phyloP scores from a whole-genome alignment of 2,888 invertebrate species.

The Orthosia cruda region DNA sequence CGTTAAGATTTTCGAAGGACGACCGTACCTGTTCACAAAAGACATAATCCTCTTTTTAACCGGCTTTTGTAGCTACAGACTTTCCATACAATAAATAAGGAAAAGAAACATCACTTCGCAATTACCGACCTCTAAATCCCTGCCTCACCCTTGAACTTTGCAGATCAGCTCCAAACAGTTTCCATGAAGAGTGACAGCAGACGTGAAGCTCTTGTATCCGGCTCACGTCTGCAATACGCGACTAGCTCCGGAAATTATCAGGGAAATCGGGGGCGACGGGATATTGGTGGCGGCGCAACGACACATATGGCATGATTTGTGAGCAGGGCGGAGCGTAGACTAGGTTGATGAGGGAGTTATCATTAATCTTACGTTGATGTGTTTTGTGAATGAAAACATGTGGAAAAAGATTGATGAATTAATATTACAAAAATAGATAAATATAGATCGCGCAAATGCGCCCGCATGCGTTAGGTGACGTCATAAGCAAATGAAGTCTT shows the following conservation, averaged over 20 bases:
- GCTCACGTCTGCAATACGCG: constrained; percentile 51
- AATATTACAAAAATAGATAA: not conserved
- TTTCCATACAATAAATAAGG: not conserved
- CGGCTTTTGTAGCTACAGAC: not conserved
- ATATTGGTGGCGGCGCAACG: constrained; percentile 49
- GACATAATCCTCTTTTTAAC: not conserved
- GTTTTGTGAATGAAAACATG: not conserved
- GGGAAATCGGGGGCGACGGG: constrained; percentile 55
- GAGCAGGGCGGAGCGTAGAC: not conserved
- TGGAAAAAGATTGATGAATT: not conserved
- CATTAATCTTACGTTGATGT: not conserved
- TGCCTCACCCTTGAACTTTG: constrained; percentile 25
- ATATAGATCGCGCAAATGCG: no score
- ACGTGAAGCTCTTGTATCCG: constrained; percentile 49
- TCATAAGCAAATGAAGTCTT: no score
- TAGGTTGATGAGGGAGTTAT: constrained; percentile 7
- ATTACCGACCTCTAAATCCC: not conserved
- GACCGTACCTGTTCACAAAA: not conserved
- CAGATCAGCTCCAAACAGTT: constrained; percentile 20
- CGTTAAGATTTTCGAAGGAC: no score
- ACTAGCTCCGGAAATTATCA: constrained; percentile 61
- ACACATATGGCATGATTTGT: constrained; percentile 11
- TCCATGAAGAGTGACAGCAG: constrained; percentile 28
- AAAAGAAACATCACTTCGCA: not conserved
- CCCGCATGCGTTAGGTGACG: no score